A percentile compares a stretch with the other conserved stretches of the same genome.
Evolutionary conservation across 2,113 vertebrate genomes (phyloP).

Genomic region (Cyanoramphus novaezelandiae): DNA sequence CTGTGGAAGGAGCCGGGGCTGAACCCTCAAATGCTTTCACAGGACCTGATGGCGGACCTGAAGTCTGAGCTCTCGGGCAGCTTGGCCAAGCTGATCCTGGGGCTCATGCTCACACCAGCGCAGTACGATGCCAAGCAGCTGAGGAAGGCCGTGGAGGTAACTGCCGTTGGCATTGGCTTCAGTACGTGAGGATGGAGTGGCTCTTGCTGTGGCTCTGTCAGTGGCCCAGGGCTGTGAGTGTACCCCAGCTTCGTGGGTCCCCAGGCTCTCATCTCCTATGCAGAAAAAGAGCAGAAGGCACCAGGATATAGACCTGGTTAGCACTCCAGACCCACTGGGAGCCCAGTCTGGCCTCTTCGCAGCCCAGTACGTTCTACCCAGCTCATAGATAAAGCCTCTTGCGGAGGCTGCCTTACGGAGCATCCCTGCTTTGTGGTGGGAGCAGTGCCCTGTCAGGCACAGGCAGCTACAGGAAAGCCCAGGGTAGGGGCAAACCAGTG

Average conservation of each 20-base stretch:
- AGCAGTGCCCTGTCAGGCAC: neutral
- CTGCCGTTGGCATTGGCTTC: neutral
- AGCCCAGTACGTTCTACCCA: neutral
- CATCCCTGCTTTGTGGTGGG: neutral
- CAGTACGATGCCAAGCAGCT: constrained; percentile 97
- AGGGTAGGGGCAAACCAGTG: neutral
- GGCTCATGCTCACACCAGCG: constrained; percentile 89
- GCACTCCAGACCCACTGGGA: neutral
- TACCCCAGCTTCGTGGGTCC: neutral
- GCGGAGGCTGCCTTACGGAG: neutral
- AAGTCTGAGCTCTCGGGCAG: constrained; percentile 94
- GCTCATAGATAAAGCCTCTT: neutral
- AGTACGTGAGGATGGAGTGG: rapidly evolving
- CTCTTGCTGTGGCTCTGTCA: neutral
- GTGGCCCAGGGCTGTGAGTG: rapidly evolving
- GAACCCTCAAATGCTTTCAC: neutral
- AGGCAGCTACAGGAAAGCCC: neutral
- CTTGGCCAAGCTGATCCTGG: constrained; percentile 88
- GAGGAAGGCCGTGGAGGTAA: constrained; percentile 93
- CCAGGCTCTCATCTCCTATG: rapidly evolving
- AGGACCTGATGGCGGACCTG: constrained; percentile 95
- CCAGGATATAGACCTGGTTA: neutral
- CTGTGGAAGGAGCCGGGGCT: neutral
- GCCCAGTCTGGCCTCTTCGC: neutral
- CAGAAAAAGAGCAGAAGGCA: neutral